Conservation (phyloP, 2,888 invertebrate species). For the Drosophila mayaguana region DNA sequence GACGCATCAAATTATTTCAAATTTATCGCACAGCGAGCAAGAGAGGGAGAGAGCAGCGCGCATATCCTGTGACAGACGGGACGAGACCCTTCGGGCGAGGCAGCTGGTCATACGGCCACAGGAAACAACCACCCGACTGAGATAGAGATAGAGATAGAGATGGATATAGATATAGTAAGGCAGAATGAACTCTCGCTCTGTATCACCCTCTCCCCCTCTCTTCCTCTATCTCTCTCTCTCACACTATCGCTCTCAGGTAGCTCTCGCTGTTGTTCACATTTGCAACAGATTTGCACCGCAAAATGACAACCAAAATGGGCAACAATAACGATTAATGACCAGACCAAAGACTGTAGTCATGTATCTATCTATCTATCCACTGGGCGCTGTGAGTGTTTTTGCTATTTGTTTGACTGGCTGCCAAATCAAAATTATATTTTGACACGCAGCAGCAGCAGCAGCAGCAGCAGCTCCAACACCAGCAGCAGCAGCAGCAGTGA, state of each 20-base stretch:
- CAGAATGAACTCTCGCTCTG: not conserved
- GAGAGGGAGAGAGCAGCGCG: constrained; percentile 14
- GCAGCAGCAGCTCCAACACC: constrained; percentile 44
- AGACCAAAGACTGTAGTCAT: constrained; percentile 16
- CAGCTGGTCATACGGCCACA: constrained; percentile 32
- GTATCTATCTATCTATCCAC: constrained; percentile 26
- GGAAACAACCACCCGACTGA: constrained; percentile 49
- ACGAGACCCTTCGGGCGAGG: constrained; percentile 36
- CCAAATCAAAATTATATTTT: constrained; percentile 74
- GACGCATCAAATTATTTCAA: constrained; percentile 79
- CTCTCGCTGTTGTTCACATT: constrained; percentile 37
- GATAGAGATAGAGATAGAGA: not conserved
- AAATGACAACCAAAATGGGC: constrained; percentile 66
- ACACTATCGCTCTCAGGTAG: constrained; percentile 18
- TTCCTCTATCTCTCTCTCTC: too few relatives aligned
- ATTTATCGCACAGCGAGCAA: constrained; percentile 62
- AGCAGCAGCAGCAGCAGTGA: constrained; percentile 14
- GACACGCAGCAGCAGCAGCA: constrained; percentile 63
- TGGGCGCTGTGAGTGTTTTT: constrained; percentile 7
- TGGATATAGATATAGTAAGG: not conserved
- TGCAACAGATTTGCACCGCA: constrained; percentile 75
- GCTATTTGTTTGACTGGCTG: constrained; percentile 16
- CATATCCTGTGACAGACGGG: constrained; percentile 42
- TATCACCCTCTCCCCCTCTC: not conserved
- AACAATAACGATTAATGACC: constrained; percentile 69